These are phyloP conservation scores for Etia nguti DNA, from an alignment of 2,113 vertebrate genomes.

Conservation along the genomic window DNA sequence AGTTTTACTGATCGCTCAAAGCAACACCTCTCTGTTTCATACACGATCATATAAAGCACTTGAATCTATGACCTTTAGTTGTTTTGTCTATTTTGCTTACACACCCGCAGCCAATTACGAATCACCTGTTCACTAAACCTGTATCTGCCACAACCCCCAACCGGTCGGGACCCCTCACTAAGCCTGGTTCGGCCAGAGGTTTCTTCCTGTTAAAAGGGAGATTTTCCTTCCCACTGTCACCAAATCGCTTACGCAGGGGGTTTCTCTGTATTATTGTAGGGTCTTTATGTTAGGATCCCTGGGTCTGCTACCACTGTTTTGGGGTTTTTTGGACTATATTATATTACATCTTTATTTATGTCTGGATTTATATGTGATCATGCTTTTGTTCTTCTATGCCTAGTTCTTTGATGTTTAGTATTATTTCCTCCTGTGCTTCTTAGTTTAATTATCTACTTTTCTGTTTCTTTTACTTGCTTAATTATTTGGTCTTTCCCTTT, in stretches of 20 bases:
- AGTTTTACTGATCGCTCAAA: neutral
- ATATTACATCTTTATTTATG: neutral
- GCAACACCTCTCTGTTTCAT: neutral
- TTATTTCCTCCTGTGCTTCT: neutral
- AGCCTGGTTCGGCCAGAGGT: neutral
- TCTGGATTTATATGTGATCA: neutral
- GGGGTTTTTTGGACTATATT: fast-evolving
- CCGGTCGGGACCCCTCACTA: neutral
- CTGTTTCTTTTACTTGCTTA: neutral
- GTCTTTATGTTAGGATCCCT: neutral
- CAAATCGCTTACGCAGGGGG: neutral
- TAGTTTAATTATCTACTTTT: neutral
- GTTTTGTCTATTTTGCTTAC: neutral
- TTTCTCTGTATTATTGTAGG: neutral
- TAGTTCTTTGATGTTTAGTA: neutral
- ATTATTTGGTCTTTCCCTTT: neutral
- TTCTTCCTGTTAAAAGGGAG: neutral
- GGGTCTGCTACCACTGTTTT: neutral
- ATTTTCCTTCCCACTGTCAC: neutral
- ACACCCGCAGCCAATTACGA: neutral
- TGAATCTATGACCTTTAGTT: neutral
- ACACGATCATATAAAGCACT: neutral
- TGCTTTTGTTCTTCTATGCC: neutral
- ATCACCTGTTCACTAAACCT: neutral
- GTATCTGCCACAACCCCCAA: neutral